These are phyloP conservation scores for Triplophysa bombifrons DNA, from an alignment of 2,797 vertebrate genomes.

Conservation along the genomic window DNA sequence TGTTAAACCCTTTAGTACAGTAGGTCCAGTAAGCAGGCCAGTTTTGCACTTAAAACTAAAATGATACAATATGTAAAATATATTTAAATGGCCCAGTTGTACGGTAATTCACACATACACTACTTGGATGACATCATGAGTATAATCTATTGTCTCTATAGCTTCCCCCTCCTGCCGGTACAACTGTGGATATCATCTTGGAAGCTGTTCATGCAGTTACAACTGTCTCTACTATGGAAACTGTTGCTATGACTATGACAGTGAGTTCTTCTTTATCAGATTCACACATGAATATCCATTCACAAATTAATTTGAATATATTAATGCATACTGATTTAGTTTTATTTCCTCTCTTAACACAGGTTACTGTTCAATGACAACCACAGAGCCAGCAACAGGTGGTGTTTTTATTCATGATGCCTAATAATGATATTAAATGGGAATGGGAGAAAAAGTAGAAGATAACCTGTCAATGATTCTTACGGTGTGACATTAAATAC, in stretches of 20 bases:
- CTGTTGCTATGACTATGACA: constrained; percentile 53
- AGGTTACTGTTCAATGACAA: constrained; percentile 2
- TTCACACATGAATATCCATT: background rate
- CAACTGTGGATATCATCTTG: constrained; percentile 36
- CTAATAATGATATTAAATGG: background rate
- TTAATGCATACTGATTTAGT: background rate
- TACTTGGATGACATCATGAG: background rate
- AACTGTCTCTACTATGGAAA: constrained; percentile 34
- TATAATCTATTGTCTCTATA: background rate
- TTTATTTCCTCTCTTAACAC: background rate
- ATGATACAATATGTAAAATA: too few relatives aligned
- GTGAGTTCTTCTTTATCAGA: constrained; percentile 33
- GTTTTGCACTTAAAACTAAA: background rate
- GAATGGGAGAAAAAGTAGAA: too few relatives aligned
- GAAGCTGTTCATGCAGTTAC: constrained; percentile 50
- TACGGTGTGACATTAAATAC: too few relatives aligned
- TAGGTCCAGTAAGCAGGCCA: too few relatives aligned
- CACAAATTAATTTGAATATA: background rate
- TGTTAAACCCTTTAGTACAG: too few relatives aligned
- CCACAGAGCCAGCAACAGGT: background rate
- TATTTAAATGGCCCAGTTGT: constrained; percentile 26
- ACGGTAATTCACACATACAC: background rate
- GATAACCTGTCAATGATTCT: too few relatives aligned
- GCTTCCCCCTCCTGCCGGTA: constrained; percentile 10
- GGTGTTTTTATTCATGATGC: too few relatives aligned